Conservation (phyloP, 2,797 vertebrate genomes). For the Coilia nasus region DNA sequence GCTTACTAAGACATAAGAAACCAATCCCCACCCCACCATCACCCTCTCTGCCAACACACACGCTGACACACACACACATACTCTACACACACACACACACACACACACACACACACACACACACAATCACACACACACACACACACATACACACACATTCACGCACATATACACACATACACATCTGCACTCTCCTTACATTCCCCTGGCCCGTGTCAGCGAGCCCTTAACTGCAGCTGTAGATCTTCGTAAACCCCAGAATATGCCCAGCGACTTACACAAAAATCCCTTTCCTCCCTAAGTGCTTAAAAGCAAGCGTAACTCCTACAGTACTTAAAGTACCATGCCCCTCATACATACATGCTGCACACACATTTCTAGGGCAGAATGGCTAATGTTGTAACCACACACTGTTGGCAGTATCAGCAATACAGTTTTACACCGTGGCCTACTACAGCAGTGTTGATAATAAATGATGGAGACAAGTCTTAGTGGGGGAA, state of each 20-base stretch:
- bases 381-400: background rate
- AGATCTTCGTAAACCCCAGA: background rate
- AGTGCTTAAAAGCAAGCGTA: constrained; percentile 10
- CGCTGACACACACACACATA: no score
- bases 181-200: background rate
- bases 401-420: background rate
- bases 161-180: no score
- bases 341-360: no score
- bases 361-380: background rate
- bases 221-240: background rate
- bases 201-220: background rate
- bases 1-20: no score
- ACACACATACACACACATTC: no score
- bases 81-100: no score
- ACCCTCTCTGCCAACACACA: no score
- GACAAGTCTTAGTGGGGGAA: background rate
- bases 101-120: no score
- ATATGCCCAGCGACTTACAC: background rate
- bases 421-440: background rate
- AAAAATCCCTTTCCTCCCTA: background rate
- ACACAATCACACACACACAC: no score
- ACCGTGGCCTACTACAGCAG: background rate
- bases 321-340: background rate
- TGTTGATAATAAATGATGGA: background rate
- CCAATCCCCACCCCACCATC: no score